These are phyloP conservation scores for Bombycilla garrulus DNA, from an alignment of 2,113 vertebrate genomes.

Conservation along the genomic window DNA sequence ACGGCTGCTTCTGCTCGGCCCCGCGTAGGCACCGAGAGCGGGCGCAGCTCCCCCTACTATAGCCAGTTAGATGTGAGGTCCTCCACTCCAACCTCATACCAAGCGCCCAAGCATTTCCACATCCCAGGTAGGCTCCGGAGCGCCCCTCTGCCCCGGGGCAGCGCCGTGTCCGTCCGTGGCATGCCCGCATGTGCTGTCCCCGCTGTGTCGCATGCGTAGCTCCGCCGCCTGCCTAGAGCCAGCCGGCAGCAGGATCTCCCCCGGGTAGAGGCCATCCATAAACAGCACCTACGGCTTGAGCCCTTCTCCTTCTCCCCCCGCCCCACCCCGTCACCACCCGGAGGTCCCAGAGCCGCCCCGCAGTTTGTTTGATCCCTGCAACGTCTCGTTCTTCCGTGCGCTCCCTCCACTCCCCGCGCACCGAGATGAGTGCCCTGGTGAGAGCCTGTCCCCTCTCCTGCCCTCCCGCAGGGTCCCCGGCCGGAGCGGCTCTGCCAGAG, in stretches of 20 bases:
- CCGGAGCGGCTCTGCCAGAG: neutral
- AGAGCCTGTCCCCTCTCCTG: neutral
- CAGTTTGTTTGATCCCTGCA: neutral
- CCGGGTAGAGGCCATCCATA: slow-evolving; percentile 68
- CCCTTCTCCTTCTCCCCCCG: neutral
- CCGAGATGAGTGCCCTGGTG: neutral
- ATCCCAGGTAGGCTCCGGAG: slow-evolving; percentile 93
- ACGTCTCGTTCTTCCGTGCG: neutral
- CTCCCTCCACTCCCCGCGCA: neutral
- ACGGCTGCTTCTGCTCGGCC: slow-evolving; percentile 83
- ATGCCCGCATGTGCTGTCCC: slow-evolving; percentile 60
- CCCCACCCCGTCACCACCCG: neutral
- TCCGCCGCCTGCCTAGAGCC: slow-evolving; percentile 48
- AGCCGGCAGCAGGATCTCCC: slow-evolving; percentile 53
- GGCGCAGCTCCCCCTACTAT: slow-evolving; percentile 97
- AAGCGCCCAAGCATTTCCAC: slow-evolving; percentile 98
- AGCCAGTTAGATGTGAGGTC: slow-evolving; percentile 93
- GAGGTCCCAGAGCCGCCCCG: neutral
- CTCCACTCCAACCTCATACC: slow-evolving; percentile 94
- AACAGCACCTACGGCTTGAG: slow-evolving; percentile 60
- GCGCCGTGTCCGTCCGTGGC: slow-evolving; percentile 46
- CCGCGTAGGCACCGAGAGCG: slow-evolving; percentile 93
- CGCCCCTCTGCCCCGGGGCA: neutral
- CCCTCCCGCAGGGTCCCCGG: neutral
- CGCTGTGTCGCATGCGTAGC: slow-evolving; percentile 48